These are phyloP conservation scores for Yponomeuta cagnagella DNA, from an alignment of 2,888 invertebrate genomes.

Conservation along the genomic window DNA sequence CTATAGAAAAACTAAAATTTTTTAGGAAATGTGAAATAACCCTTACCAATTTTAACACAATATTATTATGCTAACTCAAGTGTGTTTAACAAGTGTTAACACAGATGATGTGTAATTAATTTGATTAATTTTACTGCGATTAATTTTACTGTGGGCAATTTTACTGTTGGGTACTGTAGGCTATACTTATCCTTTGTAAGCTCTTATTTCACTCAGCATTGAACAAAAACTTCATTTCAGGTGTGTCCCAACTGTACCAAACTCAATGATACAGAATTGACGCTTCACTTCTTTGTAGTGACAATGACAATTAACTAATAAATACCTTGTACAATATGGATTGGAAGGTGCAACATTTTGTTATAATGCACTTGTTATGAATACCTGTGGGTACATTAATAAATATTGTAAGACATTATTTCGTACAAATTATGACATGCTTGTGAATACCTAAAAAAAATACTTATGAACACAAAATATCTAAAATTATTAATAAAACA, in stretches of 20 bases:
- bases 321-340: background rate
- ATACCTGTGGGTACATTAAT: slow-evolving; percentile 5
- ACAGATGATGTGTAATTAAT: background rate
- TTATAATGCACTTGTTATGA: background rate
- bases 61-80: background rate
- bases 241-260: background rate
- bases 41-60: background rate
- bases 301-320: background rate
- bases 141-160: no score
- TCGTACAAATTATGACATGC: background rate
- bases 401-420: background rate
- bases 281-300: background rate
- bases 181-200: no score
- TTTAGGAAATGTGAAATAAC: background rate
- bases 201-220: no score
- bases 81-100: background rate
- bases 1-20: background rate
- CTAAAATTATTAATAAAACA: slow-evolving; percentile 6
- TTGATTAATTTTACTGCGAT: no score
- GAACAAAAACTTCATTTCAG: no score
- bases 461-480: slow-evolving; percentile 13
- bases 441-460: slow-evolving; percentile 4
- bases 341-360: background rate
- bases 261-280: background rate
- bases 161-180: no score